Base-by-base conservation (phyloP, 2,888 invertebrate genomes). In the Thera britannica region DNA sequence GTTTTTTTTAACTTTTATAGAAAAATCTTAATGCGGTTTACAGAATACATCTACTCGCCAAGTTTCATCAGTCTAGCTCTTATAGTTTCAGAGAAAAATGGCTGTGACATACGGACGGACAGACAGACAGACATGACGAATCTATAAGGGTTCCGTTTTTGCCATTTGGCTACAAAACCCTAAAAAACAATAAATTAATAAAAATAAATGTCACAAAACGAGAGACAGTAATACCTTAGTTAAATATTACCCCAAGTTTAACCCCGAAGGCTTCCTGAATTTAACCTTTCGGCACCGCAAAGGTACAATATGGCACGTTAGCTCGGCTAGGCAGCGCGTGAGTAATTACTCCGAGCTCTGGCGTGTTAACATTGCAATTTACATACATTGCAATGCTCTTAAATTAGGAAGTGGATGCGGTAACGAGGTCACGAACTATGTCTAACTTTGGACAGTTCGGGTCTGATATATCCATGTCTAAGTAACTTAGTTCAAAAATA, bases 341-440 rank as follows among this genome's bases (percentile, higher is more conserved):
- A 68, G 63, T 71, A 71, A 71, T 71, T 66, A 68, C 61, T 41
- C 56, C 41, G 55, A 44, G 63, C 59, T 9, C 59, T 3, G 34
- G 68, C 68, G 58, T 71, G 81, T 83, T 81, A 83, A 79, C 84
- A 83, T 78, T 76, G 79, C 79, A 81, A 83, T 83, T 82, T 80
- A 75, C 82, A 80, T 81, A 81, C 79, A 80, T 75, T 75, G 75
- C 75, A 75, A 76, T 75, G 64, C 67, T 68, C 72, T 75, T 78
- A 79, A 77, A 81, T 81, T 81, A 78, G 64, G 62, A 58, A 62
- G 67, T 58, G 51, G 49, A 54, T 49, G 48, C 56, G 65, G 61
- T 55, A 58, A 62, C 63, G 49, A 38, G 68, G 55, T 55, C 62
- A 52, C 12, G 36, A 46, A n/a, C 36, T 56, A 34, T 48, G n/a